Evolutionary conservation across 2,888 invertebrate species (phyloP).

Genomic region (Ophion ventricosus): DNA sequence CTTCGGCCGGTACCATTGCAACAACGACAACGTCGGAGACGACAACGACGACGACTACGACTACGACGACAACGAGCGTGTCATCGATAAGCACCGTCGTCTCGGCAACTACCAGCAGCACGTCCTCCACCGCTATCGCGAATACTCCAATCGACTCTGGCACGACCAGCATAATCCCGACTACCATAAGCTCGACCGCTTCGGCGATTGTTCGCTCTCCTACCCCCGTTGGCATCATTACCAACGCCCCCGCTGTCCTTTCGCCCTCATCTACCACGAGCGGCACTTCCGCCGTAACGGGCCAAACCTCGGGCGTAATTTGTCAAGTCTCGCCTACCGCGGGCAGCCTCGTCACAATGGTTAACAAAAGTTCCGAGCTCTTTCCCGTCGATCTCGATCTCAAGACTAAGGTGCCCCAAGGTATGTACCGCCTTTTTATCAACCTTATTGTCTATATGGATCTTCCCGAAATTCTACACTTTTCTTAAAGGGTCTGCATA

Average conservation of each 20-base stretch:
- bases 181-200: conserved; percentile 66
- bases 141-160: conserved; percentile 65
- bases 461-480: background rate
- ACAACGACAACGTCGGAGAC: conserved; percentile 57
- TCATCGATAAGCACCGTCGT: conserved; percentile 57
- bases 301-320: conserved; percentile 73
- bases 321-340: conserved; percentile 70
- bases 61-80: conserved; percentile 61
- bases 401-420: conserved; percentile 73
- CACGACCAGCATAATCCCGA: conserved; percentile 61
- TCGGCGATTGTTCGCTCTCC: conserved; percentile 56
- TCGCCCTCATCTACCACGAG: conserved; percentile 52
- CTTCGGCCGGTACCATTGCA: conserved; percentile 24
- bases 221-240: conserved; percentile 37
- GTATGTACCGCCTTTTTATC: conserved; percentile 40
- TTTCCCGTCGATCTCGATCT: conserved; percentile 78
- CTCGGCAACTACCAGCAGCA: conserved; percentile 56
- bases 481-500: background rate
- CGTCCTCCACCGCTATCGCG: conserved; percentile 56
- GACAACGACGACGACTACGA: conserved; percentile 62
- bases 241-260: conserved; percentile 54
- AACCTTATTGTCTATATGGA: background rate
- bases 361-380: conserved; percentile 72
- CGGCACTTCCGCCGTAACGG: conserved; percentile 59
- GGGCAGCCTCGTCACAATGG: conserved; percentile 57